Base-by-base conservation (phyloP, 2,113 vertebrate genomes). In the Phoenicopterus ruber region DNA sequence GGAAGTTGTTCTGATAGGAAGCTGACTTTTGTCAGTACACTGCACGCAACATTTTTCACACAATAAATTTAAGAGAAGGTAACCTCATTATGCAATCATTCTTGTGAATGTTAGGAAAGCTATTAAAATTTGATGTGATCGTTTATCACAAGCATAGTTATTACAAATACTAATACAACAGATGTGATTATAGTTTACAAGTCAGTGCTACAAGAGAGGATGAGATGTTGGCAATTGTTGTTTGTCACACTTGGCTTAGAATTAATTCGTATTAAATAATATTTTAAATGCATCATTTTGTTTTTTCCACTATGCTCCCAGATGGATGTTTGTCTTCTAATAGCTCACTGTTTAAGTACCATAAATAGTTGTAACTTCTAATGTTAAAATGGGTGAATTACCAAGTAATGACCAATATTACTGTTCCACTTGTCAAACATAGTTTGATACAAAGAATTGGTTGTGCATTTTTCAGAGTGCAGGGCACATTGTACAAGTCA, bases 161-260 rank as follows among this genome's bases (percentile, higher is more conserved):
- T 81, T 92, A 71, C 42, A 86, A 93, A 90, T 67, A 80, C 90
- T 86, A 70, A 94, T 40, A 71, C 46, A 93, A 74, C 85, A 97
- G 94, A 82, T 95, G 93, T 81, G 92, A 90, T 93, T 93, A 70
- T 49, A 47, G 71, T 77, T 95, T 90, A 95, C 79, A 87, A 94
- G 78, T 82, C 79, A 73, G 38, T 26, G 76, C 74, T 94, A 88
- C 82, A 67, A 85, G 82, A 70, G 22, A 85, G 66, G 63, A 90
- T 78, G 72, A 88, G 86, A 84, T 86, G 76, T 73, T 88, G 82
- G 85, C 92, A 96, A 88, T 62, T 82, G 79, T 55, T 54, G 32
- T 93, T 96, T 86, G 91, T 88, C 90, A 95, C 76, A 78, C 63
- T 93, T 95, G 85, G 91, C 72, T 96, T 86, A 90, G 50, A 83